Conservation (phyloP, 2,888 invertebrate genomes). For the Creontiades dilutus region DNA sequence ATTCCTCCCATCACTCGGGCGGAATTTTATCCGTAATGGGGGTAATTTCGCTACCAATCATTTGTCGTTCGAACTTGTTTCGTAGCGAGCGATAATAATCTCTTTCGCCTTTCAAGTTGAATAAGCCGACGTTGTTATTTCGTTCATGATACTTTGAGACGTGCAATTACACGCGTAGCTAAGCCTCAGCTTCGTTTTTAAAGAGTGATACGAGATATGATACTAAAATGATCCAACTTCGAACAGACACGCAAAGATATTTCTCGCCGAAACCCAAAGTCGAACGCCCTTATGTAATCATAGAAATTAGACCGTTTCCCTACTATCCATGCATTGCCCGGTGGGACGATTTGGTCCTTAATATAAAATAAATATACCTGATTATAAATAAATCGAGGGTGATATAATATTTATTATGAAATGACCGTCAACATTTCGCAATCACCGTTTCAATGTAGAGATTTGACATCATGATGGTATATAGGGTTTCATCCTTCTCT, state of each 20-base stretch:
- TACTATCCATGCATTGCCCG: too few relatives aligned
- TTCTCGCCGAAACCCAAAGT: background rate
- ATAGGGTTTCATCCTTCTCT: too few relatives aligned
- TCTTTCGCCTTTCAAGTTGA: constrained; percentile 34
- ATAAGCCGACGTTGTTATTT: background rate
- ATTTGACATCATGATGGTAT: too few relatives aligned
- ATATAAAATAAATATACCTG: too few relatives aligned
- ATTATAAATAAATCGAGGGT: too few relatives aligned
- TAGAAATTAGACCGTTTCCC: too few relatives aligned
- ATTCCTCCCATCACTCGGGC: constrained; percentile 1
- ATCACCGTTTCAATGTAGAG: too few relatives aligned
- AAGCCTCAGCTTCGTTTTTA: background rate
- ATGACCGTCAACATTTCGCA: too few relatives aligned
- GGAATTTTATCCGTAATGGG: constrained; percentile 13
- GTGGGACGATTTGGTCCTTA: too few relatives aligned
- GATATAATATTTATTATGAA: too few relatives aligned
- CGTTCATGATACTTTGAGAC: constrained; percentile 14
- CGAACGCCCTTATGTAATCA: too few relatives aligned
- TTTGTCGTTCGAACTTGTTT: constrained; percentile 14
- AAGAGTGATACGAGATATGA: background rate
- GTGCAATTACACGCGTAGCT: background rate
- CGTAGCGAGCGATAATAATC: constrained; percentile 3
- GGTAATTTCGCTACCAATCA: constrained; percentile 34
- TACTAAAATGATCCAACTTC: constrained; percentile 20
- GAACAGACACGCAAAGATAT: background rate